Percentiles rank a stretch among this genome's conserved stretches.
Evolutionary conservation across 1,140 invertebrate genomes (phyloP).

Genomic region (Hycleus phaleratus): DNA sequence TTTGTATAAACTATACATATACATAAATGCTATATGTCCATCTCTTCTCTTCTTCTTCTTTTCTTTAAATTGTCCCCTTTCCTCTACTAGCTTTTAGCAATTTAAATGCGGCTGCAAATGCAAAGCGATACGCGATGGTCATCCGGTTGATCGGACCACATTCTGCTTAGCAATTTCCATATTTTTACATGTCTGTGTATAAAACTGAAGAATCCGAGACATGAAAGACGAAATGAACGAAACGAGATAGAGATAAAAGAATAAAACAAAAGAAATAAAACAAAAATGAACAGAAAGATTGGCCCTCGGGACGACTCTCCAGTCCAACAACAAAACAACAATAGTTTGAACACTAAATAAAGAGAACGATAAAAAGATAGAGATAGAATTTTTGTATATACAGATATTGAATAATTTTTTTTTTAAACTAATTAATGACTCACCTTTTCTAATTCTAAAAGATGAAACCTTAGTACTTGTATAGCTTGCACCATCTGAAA

Average conservation of each 20-base stretch:
- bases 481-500: constrained; percentile 99
- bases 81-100: constrained; percentile 34
- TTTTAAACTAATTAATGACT: constrained; percentile 43
- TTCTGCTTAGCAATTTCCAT: constrained; percentile 38
- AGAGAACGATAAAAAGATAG: too few species aligned
- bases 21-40: too few species aligned
- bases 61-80: constrained; percentile 34
- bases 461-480: constrained; percentile 99
- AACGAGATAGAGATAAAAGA: too few species aligned
- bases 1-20: too few species aligned
- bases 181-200: constrained; percentile 38
- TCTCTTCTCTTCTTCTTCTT: background rate
- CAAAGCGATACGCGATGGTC: constrained; percentile 34
- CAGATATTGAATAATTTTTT: background rate
- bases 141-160: constrained; percentile 31
- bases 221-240: too few species aligned
- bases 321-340: too few species aligned
- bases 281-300: too few species aligned
- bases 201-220: constrained; percentile 30
- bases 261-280: background rate
- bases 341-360: too few species aligned
- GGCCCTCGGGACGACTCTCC: too few species aligned
- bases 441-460: constrained; percentile 99
- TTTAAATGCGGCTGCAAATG: constrained; percentile 40
- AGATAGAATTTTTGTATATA: constrained; percentile 6